Evolutionary conservation across 2,797 vertebrate genomes (phyloP), one percentile per base, ranked within the genome.

Genomic region (Dipus sagitta): DNA sequence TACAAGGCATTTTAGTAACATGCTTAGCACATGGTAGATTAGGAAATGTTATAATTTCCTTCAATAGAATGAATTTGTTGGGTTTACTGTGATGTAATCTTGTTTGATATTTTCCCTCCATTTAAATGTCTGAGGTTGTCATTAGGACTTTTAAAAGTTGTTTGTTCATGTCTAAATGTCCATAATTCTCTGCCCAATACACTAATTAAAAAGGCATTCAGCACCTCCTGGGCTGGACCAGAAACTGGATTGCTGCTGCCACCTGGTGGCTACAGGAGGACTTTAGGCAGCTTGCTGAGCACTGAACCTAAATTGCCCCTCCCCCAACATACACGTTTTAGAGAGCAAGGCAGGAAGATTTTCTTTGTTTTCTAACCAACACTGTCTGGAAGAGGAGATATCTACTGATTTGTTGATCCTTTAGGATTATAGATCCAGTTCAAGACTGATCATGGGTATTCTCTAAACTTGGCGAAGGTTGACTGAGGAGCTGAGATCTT

Each of bases 191-290:
- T 60, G 79, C 71, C 52, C 71, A 65, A 13, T 1, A 32, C 34
- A 10, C 21, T 81, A 38, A 80, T 10, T 64, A 65, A 82, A 72
- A 26, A 74, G 58, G 52, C 60, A 5, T 6, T 34, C 28, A 28
- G 7, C 24, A 9, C 2, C 4, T 0, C 60, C n/a, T 6, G n/a
- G 9, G 13, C 60, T 17, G 30, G 42, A 75, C 47, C 65, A 70
- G 87, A 96, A 80, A 60, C 77, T 96, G 95, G 90, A 70, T 92
- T 23, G 38, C 93, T 96, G 88, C 97, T 96, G 95, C 95, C 97
- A 95, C 88, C 97, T 93, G 88, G 83, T 89, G 96, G 72, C n/a
- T 9, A 7, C 2, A 23, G 28, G 30, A 62, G 82, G 18, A 91
- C 38, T 71, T 52, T 86, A 71, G 54, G 60, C 47, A 14, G 64